A percentile compares a stretch with the other conserved stretches of the same genome.
Evolutionary conservation across 2,113 vertebrate genomes (phyloP).

Genomic region (Pterocles orientalis): DNA sequence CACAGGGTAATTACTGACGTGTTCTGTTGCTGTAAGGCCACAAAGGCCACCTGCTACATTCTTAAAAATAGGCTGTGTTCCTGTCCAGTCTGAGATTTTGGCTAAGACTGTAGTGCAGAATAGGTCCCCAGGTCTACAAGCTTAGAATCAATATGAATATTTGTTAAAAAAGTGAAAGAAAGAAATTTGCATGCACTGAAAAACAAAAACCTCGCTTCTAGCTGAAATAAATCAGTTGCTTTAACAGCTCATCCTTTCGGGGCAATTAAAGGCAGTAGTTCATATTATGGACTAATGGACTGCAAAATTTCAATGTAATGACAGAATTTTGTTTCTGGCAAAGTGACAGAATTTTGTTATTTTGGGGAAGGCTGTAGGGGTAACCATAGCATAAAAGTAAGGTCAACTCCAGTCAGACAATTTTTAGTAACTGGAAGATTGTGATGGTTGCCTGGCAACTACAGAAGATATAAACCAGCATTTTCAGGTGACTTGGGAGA

Average conservation of each 20-base stretch:
- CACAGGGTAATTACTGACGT: not conserved
- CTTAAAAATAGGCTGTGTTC: not conserved
- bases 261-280: conserved; percentile 39
- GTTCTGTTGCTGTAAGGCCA: not conserved
- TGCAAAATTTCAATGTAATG: conserved; percentile 65
- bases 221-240: conserved; percentile 10
- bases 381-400: conserved; percentile 51
- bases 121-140: not conserved
- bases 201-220: not conserved
- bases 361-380: conserved; percentile 50
- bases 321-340: conserved; percentile 65
- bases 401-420: conserved; percentile 57
- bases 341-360: conserved; percentile 35
- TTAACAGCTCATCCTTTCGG: conserved; percentile 14
- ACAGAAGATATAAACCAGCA: not conserved
- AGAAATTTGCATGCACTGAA: not conserved
- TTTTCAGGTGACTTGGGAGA: conserved; percentile 40
- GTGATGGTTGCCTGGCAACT: conserved; percentile 57
- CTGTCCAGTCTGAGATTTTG: not conserved
- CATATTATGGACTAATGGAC: conserved; percentile 53
- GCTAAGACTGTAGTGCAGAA: not conserved
- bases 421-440: conserved; percentile 60
- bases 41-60: not conserved
- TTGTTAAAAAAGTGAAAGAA: not conserved
- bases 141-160: not conserved